Evolutionary conservation across 2,797 vertebrate genomes (phyloP), one percentile per base, ranked within the genome.

Genomic region (Danio aesculapii): DNA sequence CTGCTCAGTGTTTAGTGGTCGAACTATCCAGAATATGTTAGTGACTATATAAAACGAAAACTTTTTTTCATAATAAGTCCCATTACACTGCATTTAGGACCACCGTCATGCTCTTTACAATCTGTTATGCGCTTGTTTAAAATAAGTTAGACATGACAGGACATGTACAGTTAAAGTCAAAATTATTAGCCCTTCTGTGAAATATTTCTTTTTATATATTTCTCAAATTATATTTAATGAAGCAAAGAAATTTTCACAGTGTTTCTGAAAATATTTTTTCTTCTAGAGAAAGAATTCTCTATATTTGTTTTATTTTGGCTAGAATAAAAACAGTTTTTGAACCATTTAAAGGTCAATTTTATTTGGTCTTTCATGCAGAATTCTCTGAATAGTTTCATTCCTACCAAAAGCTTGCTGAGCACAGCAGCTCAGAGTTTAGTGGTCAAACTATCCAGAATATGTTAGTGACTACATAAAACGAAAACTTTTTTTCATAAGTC

Each of bases 351-450:
- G 30, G 30, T 30, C 30, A 30, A 30, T 30, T 76, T 82, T 76
- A 19, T 80, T 79, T 61, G 46, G 21, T 49, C 46, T 82, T 52
- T 49, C 12, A 62, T 52, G 6, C 13, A 50, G 11, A 19, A 81
- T 81, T 64, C 50, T 44, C n/a, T 17, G 11, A 57, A 68, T 66
- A 66, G 19, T 64, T 81, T 66, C 39, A 52, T 17, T 39, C 50
- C 13, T 21, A 30, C 59, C 59, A 57, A 47, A 57, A 52, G 10
- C 14, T 10, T 55, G 13, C 9, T 21, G 39, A 53, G 21, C 14
- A 43, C 30, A 46, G 30, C 16, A 10, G 52, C 16, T 14, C 50
- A 55, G 7, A 21, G 17, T 76, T 44, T 19, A 21, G 5, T 44
- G 8, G 21, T 46, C 8, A 55, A 72, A 59, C 2, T 41, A 6